Evolutionary conservation across 2,113 vertebrate species (phyloP).

Genomic region (Emydocephalus ijimae): DNA sequence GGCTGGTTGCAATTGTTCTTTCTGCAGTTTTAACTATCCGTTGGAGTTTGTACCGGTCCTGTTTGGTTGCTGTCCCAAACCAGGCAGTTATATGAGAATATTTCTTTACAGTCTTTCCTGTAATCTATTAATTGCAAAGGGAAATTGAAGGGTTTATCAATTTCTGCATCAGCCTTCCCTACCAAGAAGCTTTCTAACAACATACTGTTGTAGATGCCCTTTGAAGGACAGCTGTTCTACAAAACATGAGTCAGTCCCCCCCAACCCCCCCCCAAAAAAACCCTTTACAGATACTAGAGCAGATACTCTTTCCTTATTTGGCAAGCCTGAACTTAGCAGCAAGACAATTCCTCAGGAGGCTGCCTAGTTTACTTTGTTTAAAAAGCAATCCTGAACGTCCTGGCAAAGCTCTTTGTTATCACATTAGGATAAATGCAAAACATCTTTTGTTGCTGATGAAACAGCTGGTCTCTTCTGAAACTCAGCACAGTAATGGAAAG

Average conservation of each 20-base stretch:
- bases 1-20: neutral
- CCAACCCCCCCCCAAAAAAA: no score
- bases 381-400: neutral
- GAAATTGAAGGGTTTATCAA: neutral
- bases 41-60: neutral
- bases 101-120: neutral
- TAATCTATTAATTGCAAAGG: neutral
- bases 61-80: neutral
- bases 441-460: neutral
- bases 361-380: neutral
- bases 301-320: neutral
- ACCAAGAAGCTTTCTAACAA: no score
- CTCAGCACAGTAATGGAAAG: neutral
- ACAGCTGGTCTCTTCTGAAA: slow-evolving; percentile 8
- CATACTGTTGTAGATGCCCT: neutral
- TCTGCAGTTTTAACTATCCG: neutral
- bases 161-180: neutral
- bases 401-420: neutral
- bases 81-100: neutral
- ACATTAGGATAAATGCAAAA: neutral
- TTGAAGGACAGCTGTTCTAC: neutral
- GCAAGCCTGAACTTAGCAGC: neutral
- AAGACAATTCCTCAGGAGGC: neutral
- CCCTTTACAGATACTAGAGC: neutral
- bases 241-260: neutral